Conservation (phyloP, 2,113 vertebrate species). For the Notarius quadriscutis region DNA sequence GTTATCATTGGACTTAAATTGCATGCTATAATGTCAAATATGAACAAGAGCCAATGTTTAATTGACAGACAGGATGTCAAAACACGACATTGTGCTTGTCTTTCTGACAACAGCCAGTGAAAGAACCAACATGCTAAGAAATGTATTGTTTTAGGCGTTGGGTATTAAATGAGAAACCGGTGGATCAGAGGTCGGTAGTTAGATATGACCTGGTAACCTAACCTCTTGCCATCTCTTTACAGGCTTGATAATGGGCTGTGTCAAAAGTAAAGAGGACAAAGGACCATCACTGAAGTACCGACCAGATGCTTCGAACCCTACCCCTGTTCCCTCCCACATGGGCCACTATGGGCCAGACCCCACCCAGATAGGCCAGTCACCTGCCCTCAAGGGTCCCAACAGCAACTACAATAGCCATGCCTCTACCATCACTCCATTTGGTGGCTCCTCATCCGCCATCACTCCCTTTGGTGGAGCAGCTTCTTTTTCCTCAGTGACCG, state of each 20-base stretch:
- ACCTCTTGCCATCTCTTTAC: not conserved
- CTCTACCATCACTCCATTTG: constrained; percentile 79
- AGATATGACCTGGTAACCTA: too few relatives aligned
- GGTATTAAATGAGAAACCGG: not conserved
- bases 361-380: constrained; percentile 78
- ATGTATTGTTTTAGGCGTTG: not conserved
- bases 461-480: constrained; percentile 80
- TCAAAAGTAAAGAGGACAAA: constrained; percentile 98
- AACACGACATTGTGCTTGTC: not conserved
- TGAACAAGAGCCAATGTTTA: not conserved
- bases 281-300: constrained; percentile 85
- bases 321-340: constrained; percentile 72
- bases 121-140: not conserved
- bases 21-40: not conserved
- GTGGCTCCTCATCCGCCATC: constrained; percentile 68
- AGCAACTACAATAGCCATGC: constrained; percentile 70
- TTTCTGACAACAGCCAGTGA: not conserved
- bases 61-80: not conserved
- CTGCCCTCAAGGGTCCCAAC: constrained; percentile 66
- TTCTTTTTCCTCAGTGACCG: constrained; percentile 67
- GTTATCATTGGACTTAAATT: not conserved
- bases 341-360: constrained; percentile 89
- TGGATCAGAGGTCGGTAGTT: not conserved
- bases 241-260: constrained; percentile 93
- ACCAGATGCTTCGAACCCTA: constrained; percentile 78